Percentiles rank a stretch among this genome's conserved stretches.
Evolutionary conservation across 2,113 vertebrate genomes (phyloP).

Genomic region (Sylvilagus bachmani): DNA sequence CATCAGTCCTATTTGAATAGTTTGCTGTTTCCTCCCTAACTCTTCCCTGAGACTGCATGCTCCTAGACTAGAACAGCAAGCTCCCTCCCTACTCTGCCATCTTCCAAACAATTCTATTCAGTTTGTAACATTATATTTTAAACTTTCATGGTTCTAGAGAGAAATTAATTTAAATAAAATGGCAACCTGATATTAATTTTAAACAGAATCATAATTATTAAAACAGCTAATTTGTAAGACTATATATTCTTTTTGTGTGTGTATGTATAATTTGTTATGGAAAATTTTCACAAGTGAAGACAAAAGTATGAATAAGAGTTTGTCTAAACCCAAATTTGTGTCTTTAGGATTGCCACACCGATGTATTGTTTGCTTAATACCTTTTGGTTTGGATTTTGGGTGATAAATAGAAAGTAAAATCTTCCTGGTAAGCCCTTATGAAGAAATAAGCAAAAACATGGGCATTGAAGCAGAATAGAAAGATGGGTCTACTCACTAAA

Average conservation of each 20-base stretch:
- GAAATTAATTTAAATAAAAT: conserved; percentile 55
- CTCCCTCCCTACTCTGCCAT: too few species aligned
- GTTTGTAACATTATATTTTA: conserved; percentile 54
- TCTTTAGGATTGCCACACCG: too few species aligned
- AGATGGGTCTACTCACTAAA: background rate
- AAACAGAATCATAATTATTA: background rate
- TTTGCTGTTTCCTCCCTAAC: too few species aligned
- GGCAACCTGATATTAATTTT: conserved; percentile 37
- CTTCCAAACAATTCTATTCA: background rate
- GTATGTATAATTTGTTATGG: background rate
- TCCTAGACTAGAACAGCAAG: too few species aligned
- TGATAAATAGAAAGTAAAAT: too few species aligned
- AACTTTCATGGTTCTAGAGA: conserved; percentile 51
- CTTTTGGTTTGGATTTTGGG: too few species aligned
- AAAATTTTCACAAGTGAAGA: conserved; percentile 22
- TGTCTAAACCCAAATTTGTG: too few species aligned
- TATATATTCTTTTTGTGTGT: background rate
- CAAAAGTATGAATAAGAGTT: background rate
- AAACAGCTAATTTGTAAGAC: conserved; percentile 45
- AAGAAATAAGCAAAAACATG: too few species aligned
- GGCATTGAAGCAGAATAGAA: background rate
- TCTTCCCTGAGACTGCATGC: too few species aligned
- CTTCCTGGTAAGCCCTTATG: too few species aligned
- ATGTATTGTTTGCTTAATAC: too few species aligned
- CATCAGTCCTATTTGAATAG: too few species aligned